Base-by-base conservation (phyloP, 2,797 vertebrate species). In the Podarcis lilfordi region DNA sequence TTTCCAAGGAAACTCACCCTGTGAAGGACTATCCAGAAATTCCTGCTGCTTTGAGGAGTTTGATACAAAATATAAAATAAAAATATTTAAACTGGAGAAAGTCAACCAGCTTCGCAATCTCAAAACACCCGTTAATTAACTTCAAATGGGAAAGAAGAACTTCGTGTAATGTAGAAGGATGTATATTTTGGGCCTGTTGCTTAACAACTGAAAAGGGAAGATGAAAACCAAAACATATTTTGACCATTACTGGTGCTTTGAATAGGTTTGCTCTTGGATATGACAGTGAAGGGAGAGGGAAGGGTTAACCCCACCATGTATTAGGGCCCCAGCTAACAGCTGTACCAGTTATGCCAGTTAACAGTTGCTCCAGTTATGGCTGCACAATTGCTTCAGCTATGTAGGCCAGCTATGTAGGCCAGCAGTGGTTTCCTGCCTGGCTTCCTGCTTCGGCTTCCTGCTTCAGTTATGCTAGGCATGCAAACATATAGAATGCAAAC, bases 81-180 rank as follows among this genome's bases (percentile, higher is more conserved):
- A 74, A 79, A 17, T 79, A 86, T 66, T 77, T 8, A 2, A 88
- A 79, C 68, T 71, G 66, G 80, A 91, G 50, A 88, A 89, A 77
- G 37, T 5, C 13, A 90, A 82, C 91, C 40, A 27, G 77, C 5
- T 86, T 66, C 0, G 23, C 43, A 71, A 45, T 0, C 4, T 45
- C 91, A 78, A 27, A 19, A 68, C 45, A 0, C 32, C 66, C 21
- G 4, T 55, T 3, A 17, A 55, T 45, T 1, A 2, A 40, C 78
- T n/a, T 55, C 2, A 86, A 81, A 81, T 82, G 25, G 0, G 1
- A 6, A 55, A 40, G 0, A 87, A 77, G 45, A 66, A 55, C 13
- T 45, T 64, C 32, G 21, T 35, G 21, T 74, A 50, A 88, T 25
- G 79, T 89, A 82, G 71, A 29, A 37, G 43, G 4, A 90, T 92